Evolutionary conservation across 2,888 invertebrate species (phyloP).

Genomic region (Pristionchus fissidentatus): DNA sequence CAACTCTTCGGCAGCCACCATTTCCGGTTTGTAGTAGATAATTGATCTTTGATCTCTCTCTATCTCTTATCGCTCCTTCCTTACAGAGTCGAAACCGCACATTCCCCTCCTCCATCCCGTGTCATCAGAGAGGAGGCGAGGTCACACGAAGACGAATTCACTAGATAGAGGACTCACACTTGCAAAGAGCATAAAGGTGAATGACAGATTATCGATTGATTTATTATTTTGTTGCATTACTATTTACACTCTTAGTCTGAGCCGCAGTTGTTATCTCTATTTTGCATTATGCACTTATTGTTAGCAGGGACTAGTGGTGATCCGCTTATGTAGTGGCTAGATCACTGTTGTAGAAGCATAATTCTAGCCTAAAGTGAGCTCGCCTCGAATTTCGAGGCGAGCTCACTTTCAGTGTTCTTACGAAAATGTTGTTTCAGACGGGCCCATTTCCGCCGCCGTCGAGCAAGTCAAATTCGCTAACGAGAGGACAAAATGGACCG

Average conservation of each 20-base stretch:
- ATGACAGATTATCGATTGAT: too few relatives aligned
- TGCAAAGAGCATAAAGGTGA: conserved; percentile 68
- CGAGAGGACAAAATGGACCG: conserved; percentile 57
- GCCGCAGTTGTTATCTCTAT: too few relatives aligned
- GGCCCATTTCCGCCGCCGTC: conserved; percentile 71
- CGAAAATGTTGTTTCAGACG: too few relatives aligned
- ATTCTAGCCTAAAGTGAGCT: too few relatives aligned
- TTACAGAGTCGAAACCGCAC: conserved; percentile 9
- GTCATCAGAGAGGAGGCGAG: conserved; percentile 56
- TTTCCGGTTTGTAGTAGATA: background rate
- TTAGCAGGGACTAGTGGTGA: too few relatives aligned
- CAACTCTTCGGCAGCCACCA: conserved; percentile 1
- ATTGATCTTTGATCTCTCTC: background rate
- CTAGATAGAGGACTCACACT: conserved; percentile 71
- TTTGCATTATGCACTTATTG: too few relatives aligned
- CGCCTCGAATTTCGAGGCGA: too few relatives aligned
- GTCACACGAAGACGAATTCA: conserved; percentile 72
- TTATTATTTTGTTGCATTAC: too few relatives aligned
- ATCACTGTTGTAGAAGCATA: too few relatives aligned
- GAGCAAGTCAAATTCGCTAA: conserved; percentile 66
- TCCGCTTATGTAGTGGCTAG: too few relatives aligned
- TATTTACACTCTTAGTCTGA: too few relatives aligned
- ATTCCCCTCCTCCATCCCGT: background rate
- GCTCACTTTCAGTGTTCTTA: too few relatives aligned
- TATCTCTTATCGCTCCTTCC: background rate